phyloP scores from a whole-genome alignment of 2,888 invertebrate genomes.

The Drosophila austrosaltans region DNA sequence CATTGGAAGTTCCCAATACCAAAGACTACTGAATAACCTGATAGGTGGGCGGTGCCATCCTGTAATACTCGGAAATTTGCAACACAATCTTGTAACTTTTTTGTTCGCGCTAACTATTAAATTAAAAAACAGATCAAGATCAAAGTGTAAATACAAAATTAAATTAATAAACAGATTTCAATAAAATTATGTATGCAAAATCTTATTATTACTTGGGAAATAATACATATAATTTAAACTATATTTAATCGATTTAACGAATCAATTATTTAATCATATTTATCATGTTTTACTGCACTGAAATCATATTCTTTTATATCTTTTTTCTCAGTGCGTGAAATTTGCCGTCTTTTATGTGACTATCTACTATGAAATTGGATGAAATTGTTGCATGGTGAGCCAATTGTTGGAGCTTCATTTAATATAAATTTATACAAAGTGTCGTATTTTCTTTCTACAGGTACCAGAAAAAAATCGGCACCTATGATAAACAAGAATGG shows the following conservation, averaged over 20 bases:
- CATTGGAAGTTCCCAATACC: background rate
- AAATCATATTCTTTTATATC: conserved; percentile 11
- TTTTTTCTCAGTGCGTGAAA: conserved; percentile 50
- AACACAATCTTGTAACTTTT: background rate
- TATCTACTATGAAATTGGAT: conserved; percentile 83
- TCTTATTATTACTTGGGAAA: no score
- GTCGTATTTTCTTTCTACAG: conserved; percentile 83
- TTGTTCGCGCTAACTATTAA: no score
- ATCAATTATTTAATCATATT: background rate
- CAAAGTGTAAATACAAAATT: background rate
- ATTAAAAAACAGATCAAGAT: background rate
- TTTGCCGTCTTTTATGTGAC: conserved; percentile 70
- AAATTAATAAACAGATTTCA: no score
- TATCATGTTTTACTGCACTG: conserved; percentile 16
- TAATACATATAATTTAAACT: no score
- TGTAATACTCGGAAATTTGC: conserved; percentile 23
- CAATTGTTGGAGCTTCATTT: conserved; percentile 5
- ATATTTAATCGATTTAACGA: no score
- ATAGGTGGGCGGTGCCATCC: background rate
- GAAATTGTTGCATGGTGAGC: conserved; percentile 83
- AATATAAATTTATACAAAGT: background rate
- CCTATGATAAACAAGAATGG: conserved; percentile 98
- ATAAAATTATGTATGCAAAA: no score
- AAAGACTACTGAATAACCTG: background rate
- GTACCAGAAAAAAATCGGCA: conserved; percentile 98